phyloP scores from a whole-genome alignment of 2,888 invertebrate species.

The Ellobium chinense region DNA sequence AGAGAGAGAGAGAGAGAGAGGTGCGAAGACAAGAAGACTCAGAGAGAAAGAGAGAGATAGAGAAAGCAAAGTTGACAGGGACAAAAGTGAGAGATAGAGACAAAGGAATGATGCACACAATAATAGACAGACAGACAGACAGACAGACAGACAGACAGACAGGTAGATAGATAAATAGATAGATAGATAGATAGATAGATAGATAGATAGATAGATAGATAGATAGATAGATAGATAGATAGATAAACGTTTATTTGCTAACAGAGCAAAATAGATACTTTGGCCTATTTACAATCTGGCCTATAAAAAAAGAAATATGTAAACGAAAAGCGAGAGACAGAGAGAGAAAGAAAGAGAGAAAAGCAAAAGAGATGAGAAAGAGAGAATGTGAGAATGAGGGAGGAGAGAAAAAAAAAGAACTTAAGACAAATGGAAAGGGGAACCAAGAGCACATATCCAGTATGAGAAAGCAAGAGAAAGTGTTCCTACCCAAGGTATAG shows the following conservation, averaged over 20 bases:
- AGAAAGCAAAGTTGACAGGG: neutral
- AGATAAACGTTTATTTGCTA: neutral
- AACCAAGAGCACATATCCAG: too few relatives aligned
- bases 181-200: neutral
- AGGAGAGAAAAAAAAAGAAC: neutral
- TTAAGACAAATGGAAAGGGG: too few relatives aligned
- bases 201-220: neutral
- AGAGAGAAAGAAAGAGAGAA: too few relatives aligned
- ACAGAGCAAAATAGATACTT: neutral
- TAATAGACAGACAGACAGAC: slow-evolving; percentile 7
- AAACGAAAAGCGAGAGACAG: too few relatives aligned
- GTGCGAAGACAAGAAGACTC: too few relatives aligned
- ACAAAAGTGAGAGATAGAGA: neutral
- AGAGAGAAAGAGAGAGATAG: neutral
- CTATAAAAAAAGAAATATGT: neutral
- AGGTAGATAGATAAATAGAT: too few relatives aligned
- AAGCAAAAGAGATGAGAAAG: neutral
- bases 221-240: neutral
- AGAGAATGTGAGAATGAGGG: neutral
- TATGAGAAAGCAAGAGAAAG: too few relatives aligned
- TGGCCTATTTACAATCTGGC: neutral
- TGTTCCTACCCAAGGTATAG: too few relatives aligned
- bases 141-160: slow-evolving; percentile 21
- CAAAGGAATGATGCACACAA: neutral
- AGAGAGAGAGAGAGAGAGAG: slow-evolving; percentile 17